Conservation (phyloP, 2,888 invertebrate species). For the Zaprionus lineosus region DNA sequence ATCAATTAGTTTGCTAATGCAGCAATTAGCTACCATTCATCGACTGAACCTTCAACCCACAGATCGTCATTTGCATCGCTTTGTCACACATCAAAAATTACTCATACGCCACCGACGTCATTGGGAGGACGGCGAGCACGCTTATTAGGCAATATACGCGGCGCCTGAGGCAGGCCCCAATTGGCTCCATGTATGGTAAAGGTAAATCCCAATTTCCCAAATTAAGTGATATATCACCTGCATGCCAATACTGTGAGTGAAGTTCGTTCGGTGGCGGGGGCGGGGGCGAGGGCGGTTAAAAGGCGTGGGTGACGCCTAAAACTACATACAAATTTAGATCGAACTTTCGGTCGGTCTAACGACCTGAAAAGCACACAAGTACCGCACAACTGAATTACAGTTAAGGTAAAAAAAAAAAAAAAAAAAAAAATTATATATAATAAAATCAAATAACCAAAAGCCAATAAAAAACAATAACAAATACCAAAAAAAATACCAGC, state of each 20-base stretch:
- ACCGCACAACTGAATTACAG: no score
- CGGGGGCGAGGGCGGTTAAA: not conserved
- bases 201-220: slow-evolving; percentile 21
- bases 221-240: slow-evolving; percentile 5
- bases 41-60: no score
- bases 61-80: no score
- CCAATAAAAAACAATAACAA: not conserved
- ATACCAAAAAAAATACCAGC: slow-evolving; percentile 39
- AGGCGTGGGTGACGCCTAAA: not conserved
- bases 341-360: no score
- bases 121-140: not conserved
- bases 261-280: slow-evolving; percentile 6
- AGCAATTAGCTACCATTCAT: no score
- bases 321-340: no score
- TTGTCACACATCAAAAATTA: slow-evolving; percentile 56
- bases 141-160: slow-evolving; percentile 28
- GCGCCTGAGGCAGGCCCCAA: slow-evolving; percentile 19
- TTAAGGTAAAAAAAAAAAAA: not conserved
- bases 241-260: slow-evolving; percentile 18
- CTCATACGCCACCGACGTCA: slow-evolving; percentile 63
- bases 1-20: no score
- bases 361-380: no score
- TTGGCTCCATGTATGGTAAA: no score
- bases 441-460: no score
- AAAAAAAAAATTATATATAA: no score